These are phyloP conservation scores for Cataglyphis cursor DNA, from an alignment of 2,888 invertebrate genomes.

Conservation along the genomic window DNA sequence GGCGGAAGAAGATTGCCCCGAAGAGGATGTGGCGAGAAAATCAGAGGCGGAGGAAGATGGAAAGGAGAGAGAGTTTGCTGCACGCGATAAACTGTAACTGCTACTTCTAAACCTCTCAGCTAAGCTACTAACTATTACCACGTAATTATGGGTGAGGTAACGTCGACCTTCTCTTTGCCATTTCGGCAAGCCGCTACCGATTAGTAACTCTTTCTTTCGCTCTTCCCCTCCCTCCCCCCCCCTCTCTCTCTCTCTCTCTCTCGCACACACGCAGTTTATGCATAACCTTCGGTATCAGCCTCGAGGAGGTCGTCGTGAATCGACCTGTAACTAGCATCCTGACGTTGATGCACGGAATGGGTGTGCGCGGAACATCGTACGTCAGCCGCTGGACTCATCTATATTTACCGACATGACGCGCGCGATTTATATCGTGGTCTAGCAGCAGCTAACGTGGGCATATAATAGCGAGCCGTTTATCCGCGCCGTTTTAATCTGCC, in stretches of 20 bases:
- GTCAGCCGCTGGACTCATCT: constrained; percentile 29
- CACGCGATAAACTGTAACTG: constrained; percentile 77
- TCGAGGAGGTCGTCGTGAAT: constrained; percentile 28
- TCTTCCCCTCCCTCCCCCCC: constrained; percentile 30
- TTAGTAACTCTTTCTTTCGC: constrained; percentile 43
- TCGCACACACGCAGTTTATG: constrained; percentile 23
- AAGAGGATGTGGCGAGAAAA: constrained; percentile 34
- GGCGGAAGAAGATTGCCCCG: constrained; percentile 58
- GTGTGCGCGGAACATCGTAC: constrained; percentile 17
- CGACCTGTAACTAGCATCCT: constrained; percentile 49
- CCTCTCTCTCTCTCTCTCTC: constrained; percentile 31
- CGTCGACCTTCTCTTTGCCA: constrained; percentile 60
- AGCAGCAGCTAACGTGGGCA: constrained; percentile 6
- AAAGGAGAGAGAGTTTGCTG: constrained; percentile 64
- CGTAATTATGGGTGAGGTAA: constrained; percentile 76
- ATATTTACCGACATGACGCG: constrained; percentile 42
- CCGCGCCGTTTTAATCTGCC: constrained; percentile 43
- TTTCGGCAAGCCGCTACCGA: constrained; percentile 61
- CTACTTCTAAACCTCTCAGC: constrained; percentile 67
- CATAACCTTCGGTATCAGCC: constrained; percentile 24
- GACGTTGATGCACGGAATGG: constrained; percentile 48
- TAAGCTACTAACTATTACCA: constrained; percentile 78
- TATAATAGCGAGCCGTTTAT: constrained; percentile 49
- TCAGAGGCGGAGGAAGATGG: constrained; percentile 12
- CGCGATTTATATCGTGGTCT: constrained; percentile 41